Conservation (phyloP, 1,140 invertebrate species). For the Pollicipes pollicipes region DNA sequence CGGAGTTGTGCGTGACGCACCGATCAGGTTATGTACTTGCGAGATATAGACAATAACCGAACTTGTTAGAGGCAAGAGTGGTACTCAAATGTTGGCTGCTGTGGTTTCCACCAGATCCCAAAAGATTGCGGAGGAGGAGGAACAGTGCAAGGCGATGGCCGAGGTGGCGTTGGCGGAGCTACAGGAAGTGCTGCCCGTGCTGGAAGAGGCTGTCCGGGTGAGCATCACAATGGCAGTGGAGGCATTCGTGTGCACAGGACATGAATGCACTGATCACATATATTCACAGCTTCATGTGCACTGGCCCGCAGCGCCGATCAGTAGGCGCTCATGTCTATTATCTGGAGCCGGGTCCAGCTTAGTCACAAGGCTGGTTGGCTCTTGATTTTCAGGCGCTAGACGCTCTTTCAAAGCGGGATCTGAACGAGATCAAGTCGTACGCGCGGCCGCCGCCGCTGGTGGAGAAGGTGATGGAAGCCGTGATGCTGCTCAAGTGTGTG, state of each 20-base stretch:
- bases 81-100: too few species aligned
- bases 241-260: too few species aligned
- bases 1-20: too few species aligned
- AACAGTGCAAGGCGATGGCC: neutral
- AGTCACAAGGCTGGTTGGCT: too few species aligned
- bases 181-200: neutral
- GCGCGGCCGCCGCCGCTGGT: constrained; percentile 60
- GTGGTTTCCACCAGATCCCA: neutral
- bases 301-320: too few species aligned
- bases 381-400: constrained; percentile 42
- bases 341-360: too few species aligned
- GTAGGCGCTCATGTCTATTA: too few species aligned
- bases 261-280: too few species aligned
- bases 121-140: neutral
- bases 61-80: too few species aligned
- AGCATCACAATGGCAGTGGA: neutral
- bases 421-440: constrained; percentile 73
- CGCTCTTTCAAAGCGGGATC: constrained; percentile 67
- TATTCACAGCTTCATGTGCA: too few species aligned
- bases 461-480: constrained; percentile 73
- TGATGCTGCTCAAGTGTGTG: constrained; percentile 56
- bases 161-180: neutral
- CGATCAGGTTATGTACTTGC: too few species aligned
- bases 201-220: neutral
- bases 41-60: too few species aligned